Percentiles rank a stretch among this genome's conserved stretches.
phyloP scores from a whole-genome alignment of 2,797 vertebrate species.

The Anableps anableps region DNA sequence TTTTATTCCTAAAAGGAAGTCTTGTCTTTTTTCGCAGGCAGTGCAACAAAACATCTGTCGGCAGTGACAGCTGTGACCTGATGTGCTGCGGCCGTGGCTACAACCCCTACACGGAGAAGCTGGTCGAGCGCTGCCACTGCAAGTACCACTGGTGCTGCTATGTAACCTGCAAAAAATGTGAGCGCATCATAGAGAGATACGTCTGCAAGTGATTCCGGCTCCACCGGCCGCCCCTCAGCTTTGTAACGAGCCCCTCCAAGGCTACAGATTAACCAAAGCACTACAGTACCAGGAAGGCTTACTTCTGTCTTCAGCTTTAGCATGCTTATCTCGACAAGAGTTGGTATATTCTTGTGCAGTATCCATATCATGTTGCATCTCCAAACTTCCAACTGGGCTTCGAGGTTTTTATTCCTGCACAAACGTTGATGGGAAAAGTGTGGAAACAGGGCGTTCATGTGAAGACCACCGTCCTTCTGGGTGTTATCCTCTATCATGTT shows the following conservation, averaged over 20 bases:
- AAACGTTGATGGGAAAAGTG: conserved; percentile 52
- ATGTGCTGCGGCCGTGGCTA: conserved; percentile 99
- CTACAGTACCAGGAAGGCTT: conserved; percentile 73
- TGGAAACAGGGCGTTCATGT: conserved; percentile 47
- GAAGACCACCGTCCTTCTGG: conserved; percentile 76
- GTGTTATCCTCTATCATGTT: conserved; percentile 58
- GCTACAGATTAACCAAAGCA: conserved; percentile 81
- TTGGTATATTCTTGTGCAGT: conserved; percentile 67
- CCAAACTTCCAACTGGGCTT: conserved; percentile 54
- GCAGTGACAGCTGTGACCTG: conserved; percentile 98
- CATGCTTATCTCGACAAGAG: conserved; percentile 70
- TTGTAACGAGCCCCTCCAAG: conserved; percentile 16
- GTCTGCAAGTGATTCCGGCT: conserved; percentile 90
- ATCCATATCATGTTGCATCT: conserved; percentile 67
- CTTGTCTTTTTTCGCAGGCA: conserved; percentile 81
- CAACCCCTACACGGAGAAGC: conserved; percentile 96
- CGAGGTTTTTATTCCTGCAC: conserved; percentile 50
- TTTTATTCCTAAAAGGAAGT: conserved; percentile 2
- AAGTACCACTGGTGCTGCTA: conserved; percentile 99
- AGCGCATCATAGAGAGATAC: conserved; percentile 93
- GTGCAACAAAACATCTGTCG: conserved; percentile 96
- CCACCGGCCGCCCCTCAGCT: conserved; percentile 16
- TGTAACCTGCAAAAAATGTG: conserved; percentile 98
- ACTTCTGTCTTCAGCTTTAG: conserved; percentile 74
- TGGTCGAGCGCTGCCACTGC: conserved; percentile 97